phyloP scores from a whole-genome alignment of 2,888 invertebrate species.

The Sarcophaga rosellei region DNA sequence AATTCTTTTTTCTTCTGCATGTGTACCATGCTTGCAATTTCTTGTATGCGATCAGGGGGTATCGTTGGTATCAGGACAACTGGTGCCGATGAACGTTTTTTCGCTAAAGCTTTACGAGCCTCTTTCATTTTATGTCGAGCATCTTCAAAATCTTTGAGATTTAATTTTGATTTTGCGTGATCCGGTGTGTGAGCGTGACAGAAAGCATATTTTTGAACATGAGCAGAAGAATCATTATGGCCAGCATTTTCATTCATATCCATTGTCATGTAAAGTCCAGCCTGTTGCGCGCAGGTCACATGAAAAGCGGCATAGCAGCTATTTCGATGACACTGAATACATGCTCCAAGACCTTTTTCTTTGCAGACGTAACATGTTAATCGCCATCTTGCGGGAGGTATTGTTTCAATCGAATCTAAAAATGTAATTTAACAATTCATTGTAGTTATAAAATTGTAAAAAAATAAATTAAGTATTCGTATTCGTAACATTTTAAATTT shows the following conservation, averaged over 20 bases:
- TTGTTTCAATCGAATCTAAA: slow-evolving; percentile 95
- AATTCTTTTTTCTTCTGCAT: slow-evolving; percentile 91
- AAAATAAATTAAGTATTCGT: too few species aligned
- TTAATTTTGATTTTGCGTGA: slow-evolving; percentile 79
- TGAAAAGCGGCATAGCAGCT: slow-evolving; percentile 99
- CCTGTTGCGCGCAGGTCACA: slow-evolving; percentile 99
- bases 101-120: slow-evolving; percentile 92
- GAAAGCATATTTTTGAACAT: slow-evolving; percentile 97
- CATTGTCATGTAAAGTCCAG: slow-evolving; percentile 97
- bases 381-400: slow-evolving; percentile 97
- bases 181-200: slow-evolving; percentile 93
- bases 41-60: slow-evolving; percentile 92
- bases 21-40: slow-evolving; percentile 90
- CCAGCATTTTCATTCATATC: slow-evolving; percentile 88
- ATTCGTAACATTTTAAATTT: too few species aligned
- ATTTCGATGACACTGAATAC: slow-evolving; percentile 98
- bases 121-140: slow-evolving; percentile 92
- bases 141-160: slow-evolving; percentile 84
- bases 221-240: slow-evolving; percentile 86
- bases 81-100: slow-evolving; percentile 94
- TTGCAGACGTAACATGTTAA: slow-evolving; percentile 99
- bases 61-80: slow-evolving; percentile 97
- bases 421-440: too few species aligned
- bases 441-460: too few species aligned
- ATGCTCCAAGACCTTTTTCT: slow-evolving; percentile 95